These are phyloP conservation scores for Augiades crinisus DNA, from an alignment of 2,888 invertebrate genomes.

Conservation along the genomic window DNA sequence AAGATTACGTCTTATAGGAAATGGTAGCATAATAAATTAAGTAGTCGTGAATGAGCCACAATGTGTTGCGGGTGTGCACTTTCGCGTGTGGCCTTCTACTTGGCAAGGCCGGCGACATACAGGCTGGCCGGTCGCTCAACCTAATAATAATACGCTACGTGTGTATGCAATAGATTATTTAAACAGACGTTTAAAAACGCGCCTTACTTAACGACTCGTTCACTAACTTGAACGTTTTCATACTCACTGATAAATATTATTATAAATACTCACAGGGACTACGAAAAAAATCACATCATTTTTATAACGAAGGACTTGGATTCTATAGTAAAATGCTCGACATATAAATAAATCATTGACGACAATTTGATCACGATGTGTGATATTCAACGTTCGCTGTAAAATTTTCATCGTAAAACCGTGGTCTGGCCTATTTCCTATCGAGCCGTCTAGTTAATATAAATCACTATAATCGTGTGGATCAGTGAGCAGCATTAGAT, in stretches of 20 bases:
- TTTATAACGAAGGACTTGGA: too few relatives aligned
- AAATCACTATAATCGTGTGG: constrained; percentile 51
- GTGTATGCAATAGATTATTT: constrained; percentile 29
- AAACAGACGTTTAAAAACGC: constrained; percentile 24
- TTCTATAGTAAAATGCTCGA: background rate
- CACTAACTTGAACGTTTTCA: background rate
- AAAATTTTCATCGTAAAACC: constrained; percentile 5
- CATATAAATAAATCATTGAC: background rate
- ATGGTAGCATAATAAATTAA: constrained; percentile 12
- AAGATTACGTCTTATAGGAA: background rate
- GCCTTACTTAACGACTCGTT: constrained; percentile 9
- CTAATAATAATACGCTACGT: constrained; percentile 34
- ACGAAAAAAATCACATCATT: too few relatives aligned
- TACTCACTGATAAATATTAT: too few relatives aligned
- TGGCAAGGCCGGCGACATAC: constrained; percentile 68
- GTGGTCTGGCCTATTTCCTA: constrained; percentile 30
- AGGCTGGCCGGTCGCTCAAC: constrained; percentile 50
- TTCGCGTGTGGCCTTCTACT: constrained; percentile 52
- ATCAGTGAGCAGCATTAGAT: constrained; percentile 53
- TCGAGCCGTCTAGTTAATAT: constrained; percentile 39
- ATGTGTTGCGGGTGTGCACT: constrained; percentile 23
- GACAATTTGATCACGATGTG: background rate
- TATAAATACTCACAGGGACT: too few relatives aligned
- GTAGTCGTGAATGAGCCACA: constrained; percentile 26
- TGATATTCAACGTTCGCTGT: background rate